Conservation (phyloP, 92 coral and sea anemone genomes). For the Actinostola sp. region DNA sequence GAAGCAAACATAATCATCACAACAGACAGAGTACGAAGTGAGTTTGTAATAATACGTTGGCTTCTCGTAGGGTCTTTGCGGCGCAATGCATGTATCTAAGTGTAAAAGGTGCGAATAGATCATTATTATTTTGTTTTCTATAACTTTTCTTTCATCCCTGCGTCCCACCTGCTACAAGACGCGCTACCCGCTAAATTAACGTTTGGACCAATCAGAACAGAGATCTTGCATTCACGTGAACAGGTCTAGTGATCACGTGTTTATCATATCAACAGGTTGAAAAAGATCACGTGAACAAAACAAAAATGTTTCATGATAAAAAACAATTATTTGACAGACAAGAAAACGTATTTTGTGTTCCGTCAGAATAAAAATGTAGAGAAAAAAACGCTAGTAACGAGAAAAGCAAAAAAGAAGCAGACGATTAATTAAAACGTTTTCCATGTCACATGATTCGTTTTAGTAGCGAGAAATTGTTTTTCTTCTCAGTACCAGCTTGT, state of each 20-base stretch:
- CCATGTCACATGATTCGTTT: too few relatives aligned
- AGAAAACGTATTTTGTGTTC: too few relatives aligned
- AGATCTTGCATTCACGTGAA: neutral
- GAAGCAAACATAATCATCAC: conserved; percentile 89
- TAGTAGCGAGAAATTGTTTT: too few relatives aligned
- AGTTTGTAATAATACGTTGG: conserved; percentile 84
- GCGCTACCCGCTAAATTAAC: neutral
- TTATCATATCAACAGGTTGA: neutral
- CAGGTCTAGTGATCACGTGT: neutral
- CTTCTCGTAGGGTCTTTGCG: conserved; percentile 64
- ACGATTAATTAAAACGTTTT: too few relatives aligned
- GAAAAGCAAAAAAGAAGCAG: too few relatives aligned
- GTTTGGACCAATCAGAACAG: neutral
- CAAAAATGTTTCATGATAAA: neutral
- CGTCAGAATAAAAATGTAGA: too few relatives aligned
- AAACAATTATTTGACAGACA: too few relatives aligned
- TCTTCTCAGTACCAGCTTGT: too few relatives aligned
- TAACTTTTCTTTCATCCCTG: too few relatives aligned
- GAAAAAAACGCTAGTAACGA: too few relatives aligned
- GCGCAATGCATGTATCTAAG: conserved; percentile 80
- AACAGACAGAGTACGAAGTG: conserved; percentile 81
- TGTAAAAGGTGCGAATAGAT: neutral
- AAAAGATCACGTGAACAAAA: neutral
- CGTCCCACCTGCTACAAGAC: too few relatives aligned
- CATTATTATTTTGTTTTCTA: neutral